These are phyloP conservation scores for Peromyscus eremicus DNA, from an alignment of 2,797 vertebrate genomes.

Conservation along the genomic window DNA sequence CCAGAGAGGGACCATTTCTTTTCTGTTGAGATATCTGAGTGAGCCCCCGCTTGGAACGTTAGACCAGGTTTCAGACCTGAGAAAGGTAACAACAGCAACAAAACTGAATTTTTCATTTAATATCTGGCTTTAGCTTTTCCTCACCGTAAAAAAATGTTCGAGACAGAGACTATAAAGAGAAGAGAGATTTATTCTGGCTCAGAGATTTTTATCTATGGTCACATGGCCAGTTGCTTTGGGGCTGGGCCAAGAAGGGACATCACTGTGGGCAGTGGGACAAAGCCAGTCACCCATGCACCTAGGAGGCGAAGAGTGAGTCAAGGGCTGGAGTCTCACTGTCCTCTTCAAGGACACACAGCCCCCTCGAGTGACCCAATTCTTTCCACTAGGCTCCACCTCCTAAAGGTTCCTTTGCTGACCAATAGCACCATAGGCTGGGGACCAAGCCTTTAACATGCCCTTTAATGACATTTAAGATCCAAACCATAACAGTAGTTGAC, in stretches of 20 bases:
- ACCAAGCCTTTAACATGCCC: background rate
- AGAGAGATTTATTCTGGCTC: background rate
- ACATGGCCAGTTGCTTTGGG: background rate
- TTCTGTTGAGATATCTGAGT: constrained; percentile 8
- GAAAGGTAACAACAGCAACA: background rate
- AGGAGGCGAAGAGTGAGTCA: background rate
- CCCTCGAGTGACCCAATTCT: background rate
- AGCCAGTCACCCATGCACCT: background rate
- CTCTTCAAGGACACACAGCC: background rate
- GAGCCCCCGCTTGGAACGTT: background rate
- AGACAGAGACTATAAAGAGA: background rate
- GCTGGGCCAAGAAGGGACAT: background rate
- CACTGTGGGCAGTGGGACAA: background rate
- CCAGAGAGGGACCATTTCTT: constrained; percentile 21
- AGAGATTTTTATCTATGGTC: too few species aligned
- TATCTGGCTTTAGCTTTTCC: background rate
- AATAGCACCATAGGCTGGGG: background rate
- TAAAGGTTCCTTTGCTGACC: background rate
- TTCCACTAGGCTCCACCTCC: background rate
- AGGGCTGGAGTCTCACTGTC: background rate
- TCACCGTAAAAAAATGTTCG: background rate
- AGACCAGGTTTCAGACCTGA: background rate
- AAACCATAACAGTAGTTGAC: background rate
- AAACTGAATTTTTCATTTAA: background rate
- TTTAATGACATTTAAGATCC: background rate